Evolutionary conservation across 2,113 vertebrate genomes (phyloP), one percentile per base, ranked within the genome.

Genomic region (Scophthalmus maximus): DNA sequence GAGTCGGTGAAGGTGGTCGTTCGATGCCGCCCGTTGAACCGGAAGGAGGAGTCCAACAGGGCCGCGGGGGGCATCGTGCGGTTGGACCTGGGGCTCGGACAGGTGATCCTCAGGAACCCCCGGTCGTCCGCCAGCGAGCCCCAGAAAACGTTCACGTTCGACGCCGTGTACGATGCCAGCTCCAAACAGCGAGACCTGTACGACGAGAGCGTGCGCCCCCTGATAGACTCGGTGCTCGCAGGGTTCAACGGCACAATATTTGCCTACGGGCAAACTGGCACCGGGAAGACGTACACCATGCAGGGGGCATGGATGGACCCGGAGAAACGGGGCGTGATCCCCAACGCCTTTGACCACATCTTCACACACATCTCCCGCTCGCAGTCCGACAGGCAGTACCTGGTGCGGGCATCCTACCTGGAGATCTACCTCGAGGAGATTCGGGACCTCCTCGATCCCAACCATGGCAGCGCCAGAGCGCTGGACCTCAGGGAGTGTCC

Each of bases 371-470:
- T 99, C 91, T 97, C 98, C 1, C 95, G 98, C 76, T 97, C 98
- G 1, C 96, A 97, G 91, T 89, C 90, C 0, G 96, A 98, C 93
- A 97, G 94, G 88, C 98, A 98, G 93, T 99, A 97, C 87, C 93
- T 99, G 85, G 97, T 99, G 27, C 93, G 97, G 78, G 97, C 97
- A 0, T 99, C 98, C 12, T 99, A 98, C 93, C 92, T 99, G 67
- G 97, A 99, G 92, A 99, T 99, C 92, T 99, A 99, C 82, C 95
- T 95, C 73, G 98, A 99, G 92, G 98, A 99, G 92, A 93, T 99
- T 71, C 88, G 97, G 26, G 98, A 99, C 75, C 96, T 99, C 23
- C 93, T 99, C 1, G 85, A 90, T 29, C 88, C 91, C 25, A 90
- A 87, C 44, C 90, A 90, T 12, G 93, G 92, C 73, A 96, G 92